Evolutionary conservation across 2,888 invertebrate species (phyloP).

Genomic region (Ischnura elegans): DNA sequence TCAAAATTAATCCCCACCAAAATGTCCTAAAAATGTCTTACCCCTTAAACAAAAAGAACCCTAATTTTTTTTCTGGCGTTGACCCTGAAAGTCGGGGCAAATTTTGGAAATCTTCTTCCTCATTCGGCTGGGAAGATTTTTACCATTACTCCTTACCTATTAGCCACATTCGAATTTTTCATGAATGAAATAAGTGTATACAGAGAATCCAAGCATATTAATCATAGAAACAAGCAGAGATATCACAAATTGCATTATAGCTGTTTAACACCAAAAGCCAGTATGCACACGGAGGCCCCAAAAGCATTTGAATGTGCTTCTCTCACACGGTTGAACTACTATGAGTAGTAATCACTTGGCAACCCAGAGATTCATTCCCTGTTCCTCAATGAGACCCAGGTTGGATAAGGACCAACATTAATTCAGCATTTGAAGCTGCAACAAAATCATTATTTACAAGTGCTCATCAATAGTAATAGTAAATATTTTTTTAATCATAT

Average conservation of each 20-base stretch:
- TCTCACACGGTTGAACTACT: background rate
- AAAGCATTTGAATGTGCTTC: background rate
- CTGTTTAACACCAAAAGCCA: constrained; percentile 56
- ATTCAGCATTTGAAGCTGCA: background rate
- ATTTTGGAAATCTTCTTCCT: background rate
- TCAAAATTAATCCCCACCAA: too few relatives aligned
- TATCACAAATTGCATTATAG: constrained; percentile 22
- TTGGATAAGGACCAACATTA: background rate
- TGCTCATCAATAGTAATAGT: background rate
- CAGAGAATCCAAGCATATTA: constrained; percentile 42
- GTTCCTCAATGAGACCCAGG: background rate
- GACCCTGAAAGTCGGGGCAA: too few relatives aligned
- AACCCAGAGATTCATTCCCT: background rate
- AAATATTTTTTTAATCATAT: background rate
- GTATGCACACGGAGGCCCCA: constrained; percentile 57
- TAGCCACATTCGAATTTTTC: background rate
- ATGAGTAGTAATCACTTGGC: background rate
- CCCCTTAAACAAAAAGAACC: too few relatives aligned
- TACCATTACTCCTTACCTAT: background rate
- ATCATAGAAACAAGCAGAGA: constrained; percentile 44
- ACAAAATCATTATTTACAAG: background rate
- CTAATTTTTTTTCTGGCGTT: too few relatives aligned
- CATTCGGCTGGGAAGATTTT: background rate
- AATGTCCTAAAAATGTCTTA: too few relatives aligned
- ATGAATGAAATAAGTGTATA: background rate